Evolutionary conservation across 2,797 vertebrate genomes (phyloP), one percentile per base, ranked within the genome.

Genomic region (Paramormyrops hopkinsi): DNA sequence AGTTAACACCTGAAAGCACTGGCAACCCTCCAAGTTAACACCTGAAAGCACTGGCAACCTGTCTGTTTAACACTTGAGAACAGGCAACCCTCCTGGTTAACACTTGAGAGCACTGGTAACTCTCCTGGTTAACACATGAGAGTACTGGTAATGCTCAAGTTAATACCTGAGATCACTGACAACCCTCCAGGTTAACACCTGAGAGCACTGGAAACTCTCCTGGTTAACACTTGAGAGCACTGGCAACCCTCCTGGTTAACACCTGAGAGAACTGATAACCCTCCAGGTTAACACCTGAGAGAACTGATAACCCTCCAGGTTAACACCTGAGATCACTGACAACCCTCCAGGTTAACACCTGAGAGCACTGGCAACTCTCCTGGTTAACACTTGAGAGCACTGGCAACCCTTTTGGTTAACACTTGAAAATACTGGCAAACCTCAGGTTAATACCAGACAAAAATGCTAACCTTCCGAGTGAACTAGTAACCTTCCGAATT

Each of bases 1-100:
- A 12, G 86, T 62, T 62, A 88, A 87, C 73, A 51, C 9, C 5
- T 56, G 48, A 51, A 76, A 56, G 90, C 89, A 11, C 86, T 84
- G 88, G 46, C 51, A 53, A 59, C n/a, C 2, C 2, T 2, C 8
- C 2, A 0, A 7, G 7, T 62, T 56, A 56, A 56, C 53, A 56
- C 1, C 0, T 19, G 4, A 1, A 4, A 56, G 17, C 0, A 56
- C 53, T n/a, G 54, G 5, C n/a, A 29, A n/a, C n/a, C n/a, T n/a
- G n/a, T n/a, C n/a, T n/a, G n/a, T n/a, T 59, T 56, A 89, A 87
- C 51, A 62, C 44, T 2, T 53, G 37, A 54, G 87, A 54, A 5
- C 5, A 44, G 1, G 0, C 0, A 46, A 7, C 6, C 1, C 44
- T 46, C 44, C 6, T 1, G 4, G 44, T 6, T 44, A 6, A 44